Base-by-base conservation (phyloP, 2,797 vertebrate genomes). In the Sebastes hubbsi region DNA sequence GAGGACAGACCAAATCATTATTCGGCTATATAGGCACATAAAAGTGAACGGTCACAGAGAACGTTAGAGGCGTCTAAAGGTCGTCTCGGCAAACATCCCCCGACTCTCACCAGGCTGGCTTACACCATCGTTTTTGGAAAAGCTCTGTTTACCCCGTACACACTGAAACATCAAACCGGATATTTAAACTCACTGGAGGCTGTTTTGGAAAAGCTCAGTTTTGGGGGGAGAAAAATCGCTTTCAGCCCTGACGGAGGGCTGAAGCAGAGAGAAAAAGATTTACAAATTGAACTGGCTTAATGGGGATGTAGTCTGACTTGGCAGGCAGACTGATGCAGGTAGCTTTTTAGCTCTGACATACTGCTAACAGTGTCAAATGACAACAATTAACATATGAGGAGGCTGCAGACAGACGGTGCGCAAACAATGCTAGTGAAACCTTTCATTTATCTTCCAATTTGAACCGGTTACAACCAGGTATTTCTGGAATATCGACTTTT, bases 401-500 rank as follows among this genome's bases (percentile, higher is more conserved):
- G n/a, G 46, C 2, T 34, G 62, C 55, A 69, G 22, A 27, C 62
- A 64, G 64, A 34, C 5, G 6, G 6, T 6, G 29, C 0, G 29
- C 8, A 62, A 64, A 27, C 58, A 6, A 12, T 13, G 11, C 11
- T 7, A 54, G 59, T 56, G 67, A 87, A 82, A 82, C 79, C 49
- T 54, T 32, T 72, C 5, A 6, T 70, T 62, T 55, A 56, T 5
- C 6, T 55, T 63, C 7, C 11, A 16, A 59, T 46, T 20, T 46
- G 1, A 80, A 56, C 36, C n/a, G 25, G 56, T 36, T 27, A 5
- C 0, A 36, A 76, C 8, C 60, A 71, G 10, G 77, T 54, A 27
- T 71, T 76, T 77, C 78, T 77, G 32, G 68, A 77, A 55, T 2
- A n/a, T 66, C n/a, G 1, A 60, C 76, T 62, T 65, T 34, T 66